Evolutionary conservation across 2,113 vertebrate species (phyloP).

Genomic region (Spheniscus mendiculus): DNA sequence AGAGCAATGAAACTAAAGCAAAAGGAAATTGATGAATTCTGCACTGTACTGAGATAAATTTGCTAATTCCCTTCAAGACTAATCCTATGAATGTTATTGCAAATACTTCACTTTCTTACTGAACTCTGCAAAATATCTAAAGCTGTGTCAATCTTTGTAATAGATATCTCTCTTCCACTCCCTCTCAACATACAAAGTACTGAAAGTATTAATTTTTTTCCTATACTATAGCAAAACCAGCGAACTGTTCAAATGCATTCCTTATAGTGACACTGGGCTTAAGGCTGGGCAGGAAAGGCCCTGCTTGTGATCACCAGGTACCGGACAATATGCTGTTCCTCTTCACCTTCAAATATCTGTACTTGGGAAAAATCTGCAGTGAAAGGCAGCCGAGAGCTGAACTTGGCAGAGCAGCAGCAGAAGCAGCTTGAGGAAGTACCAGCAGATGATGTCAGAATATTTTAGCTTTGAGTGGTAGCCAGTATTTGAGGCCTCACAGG

Average conservation of each 20-base stretch:
- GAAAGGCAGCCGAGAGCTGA: slow-evolving; percentile 45
- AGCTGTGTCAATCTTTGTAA: neutral
- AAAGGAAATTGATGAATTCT: neutral
- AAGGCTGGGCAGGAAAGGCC: neutral
- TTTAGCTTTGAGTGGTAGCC: slow-evolving; percentile 24
- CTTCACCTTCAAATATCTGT: slow-evolving; percentile 10
- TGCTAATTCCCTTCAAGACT: neutral
- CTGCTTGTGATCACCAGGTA: neutral
- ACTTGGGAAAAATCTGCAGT: neutral
- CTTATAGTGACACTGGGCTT: neutral
- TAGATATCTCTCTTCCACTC: neutral
- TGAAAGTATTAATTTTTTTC: neutral
- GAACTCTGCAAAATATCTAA: neutral
- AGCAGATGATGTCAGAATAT: slow-evolving; percentile 56
- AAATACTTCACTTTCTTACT: neutral
- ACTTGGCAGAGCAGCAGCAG: slow-evolving; percentile 25
- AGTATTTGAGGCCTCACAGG: neutral
- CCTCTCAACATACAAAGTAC: neutral
- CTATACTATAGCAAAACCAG: neutral
- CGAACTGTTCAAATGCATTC: neutral
- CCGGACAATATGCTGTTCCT: neutral
- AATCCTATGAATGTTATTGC: neutral
- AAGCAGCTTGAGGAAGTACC: slow-evolving; percentile 34
- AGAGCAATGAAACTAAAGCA: neutral
- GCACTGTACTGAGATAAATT: neutral